Conservation (phyloP, 2,797 vertebrate species). For the Liasis olivaceus region DNA sequence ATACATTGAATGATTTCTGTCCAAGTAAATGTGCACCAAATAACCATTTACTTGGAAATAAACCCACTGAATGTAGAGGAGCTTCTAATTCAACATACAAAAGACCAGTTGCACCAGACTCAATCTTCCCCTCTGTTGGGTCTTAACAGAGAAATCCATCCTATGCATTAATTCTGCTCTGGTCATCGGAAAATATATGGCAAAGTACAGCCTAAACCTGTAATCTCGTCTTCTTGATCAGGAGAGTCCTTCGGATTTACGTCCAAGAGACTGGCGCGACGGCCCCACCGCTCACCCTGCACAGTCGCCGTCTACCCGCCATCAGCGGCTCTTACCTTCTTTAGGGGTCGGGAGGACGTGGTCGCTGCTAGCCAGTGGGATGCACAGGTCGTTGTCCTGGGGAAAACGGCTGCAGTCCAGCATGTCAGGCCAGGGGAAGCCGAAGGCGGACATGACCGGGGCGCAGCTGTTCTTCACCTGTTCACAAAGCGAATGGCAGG, state of each 20-base stretch:
- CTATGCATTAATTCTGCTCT: neutral
- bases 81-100: neutral
- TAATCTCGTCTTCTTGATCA: neutral
- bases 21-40: neutral
- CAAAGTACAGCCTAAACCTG: too few relatives aligned
- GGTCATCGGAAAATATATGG: neutral
- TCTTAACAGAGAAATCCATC: too few relatives aligned
- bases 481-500: conserved; percentile 93
- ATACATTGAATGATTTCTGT: neutral
- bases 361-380: conserved; percentile 85
- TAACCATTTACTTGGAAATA: neutral
- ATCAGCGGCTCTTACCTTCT: conserved; percentile 81
- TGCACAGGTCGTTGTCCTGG: conserved; percentile 93
- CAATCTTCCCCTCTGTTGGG: too few relatives aligned
- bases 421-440: conserved; percentile 98
- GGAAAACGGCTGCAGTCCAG: conserved; percentile 92
- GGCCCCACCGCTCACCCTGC: neutral
- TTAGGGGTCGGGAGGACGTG: conserved; percentile 82
- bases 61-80: neutral
- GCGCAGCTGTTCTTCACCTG: conserved; percentile 90
- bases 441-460: conserved; percentile 96
- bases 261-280: neutral
- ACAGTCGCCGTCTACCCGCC: neutral
- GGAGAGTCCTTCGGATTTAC: neutral
- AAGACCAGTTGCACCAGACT: too few relatives aligned